A percentile compares a stretch with the other conserved stretches of the same genome.
Conservation (phyloP, 2,888 invertebrate species). For the Cryptocephalus moraei region DNA sequence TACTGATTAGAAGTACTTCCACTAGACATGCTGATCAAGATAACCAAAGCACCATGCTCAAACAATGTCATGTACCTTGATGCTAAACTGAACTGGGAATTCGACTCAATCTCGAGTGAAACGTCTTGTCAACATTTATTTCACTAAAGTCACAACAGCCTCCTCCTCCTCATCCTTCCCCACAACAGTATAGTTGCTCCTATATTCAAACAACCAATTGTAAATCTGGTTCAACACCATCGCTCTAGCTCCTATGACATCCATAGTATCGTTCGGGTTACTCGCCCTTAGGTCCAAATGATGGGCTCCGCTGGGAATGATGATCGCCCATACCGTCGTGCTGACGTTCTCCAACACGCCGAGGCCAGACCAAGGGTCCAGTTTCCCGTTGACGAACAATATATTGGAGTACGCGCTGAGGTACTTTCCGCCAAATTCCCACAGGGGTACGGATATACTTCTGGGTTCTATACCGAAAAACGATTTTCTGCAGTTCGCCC, state of each 20-base stretch:
- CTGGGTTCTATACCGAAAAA: constrained; percentile 54
- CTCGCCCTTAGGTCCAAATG: constrained; percentile 69
- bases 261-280: constrained; percentile 53
- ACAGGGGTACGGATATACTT: constrained; percentile 47
- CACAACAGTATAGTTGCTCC: too few relatives aligned
- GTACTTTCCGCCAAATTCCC: constrained; percentile 73
- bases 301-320: constrained; percentile 77
- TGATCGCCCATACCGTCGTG: constrained; percentile 52
- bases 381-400: constrained; percentile 72
- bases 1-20: too few relatives aligned
- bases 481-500: constrained; percentile 53
- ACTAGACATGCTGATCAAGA: too few relatives aligned
- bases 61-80: too few relatives aligned
- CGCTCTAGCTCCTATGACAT: constrained; percentile 51
- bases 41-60: too few relatives aligned
- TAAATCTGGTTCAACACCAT: constrained; percentile 51
- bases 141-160: too few relatives aligned
- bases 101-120: too few relatives aligned
- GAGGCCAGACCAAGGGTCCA: constrained; percentile 84
- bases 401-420: constrained; percentile 59
- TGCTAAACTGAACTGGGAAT: too few relatives aligned
- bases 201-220: constrained; percentile 41
- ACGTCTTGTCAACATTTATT: too few relatives aligned
- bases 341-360: constrained; percentile 65
- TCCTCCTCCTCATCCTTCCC: too few relatives aligned